Conservation (phyloP, 2,113 vertebrate species). For the Pelecanus crispus region DNA sequence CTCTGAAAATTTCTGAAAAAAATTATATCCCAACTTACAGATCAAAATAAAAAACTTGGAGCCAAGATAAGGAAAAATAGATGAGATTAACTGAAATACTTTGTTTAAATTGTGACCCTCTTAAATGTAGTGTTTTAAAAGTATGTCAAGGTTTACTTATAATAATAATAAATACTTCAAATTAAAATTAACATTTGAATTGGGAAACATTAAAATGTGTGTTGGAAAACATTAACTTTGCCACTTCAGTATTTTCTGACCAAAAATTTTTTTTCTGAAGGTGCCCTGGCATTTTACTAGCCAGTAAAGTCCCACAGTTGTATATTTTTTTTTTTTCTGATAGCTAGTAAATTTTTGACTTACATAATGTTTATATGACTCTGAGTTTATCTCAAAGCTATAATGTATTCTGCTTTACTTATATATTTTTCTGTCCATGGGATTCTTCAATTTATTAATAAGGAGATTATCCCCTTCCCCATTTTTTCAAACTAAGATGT, state of each 20-base stretch:
- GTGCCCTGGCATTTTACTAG: neutral
- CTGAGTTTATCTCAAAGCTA: neutral
- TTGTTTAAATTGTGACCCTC: neutral
- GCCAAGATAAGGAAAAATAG: neutral
- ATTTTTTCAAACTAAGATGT: neutral
- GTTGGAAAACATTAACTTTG: neutral
- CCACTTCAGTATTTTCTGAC: neutral
- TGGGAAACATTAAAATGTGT: neutral
- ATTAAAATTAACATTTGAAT: neutral
- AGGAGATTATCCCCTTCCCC: neutral
- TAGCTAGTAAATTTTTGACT: neutral
- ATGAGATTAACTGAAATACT: neutral
- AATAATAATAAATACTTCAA: neutral
- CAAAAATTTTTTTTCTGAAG: neutral
- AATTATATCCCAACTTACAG: neutral
- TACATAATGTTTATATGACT: neutral
- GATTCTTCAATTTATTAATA: neutral
- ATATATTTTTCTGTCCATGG: neutral
- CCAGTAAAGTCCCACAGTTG: neutral
- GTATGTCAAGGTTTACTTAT: neutral
- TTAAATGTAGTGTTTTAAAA: neutral
- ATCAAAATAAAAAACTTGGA: neutral
- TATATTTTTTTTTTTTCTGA: neutral
- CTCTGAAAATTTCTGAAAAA: neutral
- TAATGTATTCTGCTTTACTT: neutral